Conservation (phyloP, 1,140 invertebrate species). For the Heliconius hermathena region DNA sequence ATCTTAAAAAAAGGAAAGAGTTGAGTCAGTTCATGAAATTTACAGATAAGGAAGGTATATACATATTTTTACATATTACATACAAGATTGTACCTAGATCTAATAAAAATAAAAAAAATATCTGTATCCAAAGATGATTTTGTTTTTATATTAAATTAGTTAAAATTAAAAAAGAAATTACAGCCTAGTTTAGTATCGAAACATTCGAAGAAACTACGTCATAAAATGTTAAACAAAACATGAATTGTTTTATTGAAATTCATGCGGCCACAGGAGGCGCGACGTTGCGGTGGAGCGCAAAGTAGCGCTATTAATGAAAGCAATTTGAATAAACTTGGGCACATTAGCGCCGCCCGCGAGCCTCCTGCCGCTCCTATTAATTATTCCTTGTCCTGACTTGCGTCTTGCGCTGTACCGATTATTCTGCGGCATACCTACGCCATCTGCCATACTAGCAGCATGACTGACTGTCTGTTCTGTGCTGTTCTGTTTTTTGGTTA, state of each 20-base stretch:
- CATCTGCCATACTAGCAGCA: not conserved
- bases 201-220: not conserved
- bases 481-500: too few relatives aligned
- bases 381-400: constrained; percentile 10
- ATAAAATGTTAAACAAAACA: constrained; percentile 1
- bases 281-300: constrained; percentile 34
- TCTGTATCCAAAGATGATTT: too few relatives aligned
- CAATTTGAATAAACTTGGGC: constrained; percentile 49
- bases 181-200: not conserved
- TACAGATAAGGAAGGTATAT: too few relatives aligned
- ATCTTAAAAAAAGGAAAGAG: too few relatives aligned
- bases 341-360: constrained; percentile 40
- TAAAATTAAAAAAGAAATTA: not conserved
- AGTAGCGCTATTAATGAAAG: constrained; percentile 48
- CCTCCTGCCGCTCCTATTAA: not conserved
- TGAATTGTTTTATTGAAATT: constrained; percentile 33
- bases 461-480: too few relatives aligned
- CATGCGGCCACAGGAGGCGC: constrained; percentile 27
- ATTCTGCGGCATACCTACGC: constrained; percentile 12
- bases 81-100: too few relatives aligned
- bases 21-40: too few relatives aligned
- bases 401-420: constrained; percentile 4
- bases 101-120: too few relatives aligned
- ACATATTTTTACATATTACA: too few relatives aligned
- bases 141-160: not conserved